Evolutionary conservation across 2,888 invertebrate genomes (phyloP).

Genomic region (Caenorhabditis drosophilae): DNA sequence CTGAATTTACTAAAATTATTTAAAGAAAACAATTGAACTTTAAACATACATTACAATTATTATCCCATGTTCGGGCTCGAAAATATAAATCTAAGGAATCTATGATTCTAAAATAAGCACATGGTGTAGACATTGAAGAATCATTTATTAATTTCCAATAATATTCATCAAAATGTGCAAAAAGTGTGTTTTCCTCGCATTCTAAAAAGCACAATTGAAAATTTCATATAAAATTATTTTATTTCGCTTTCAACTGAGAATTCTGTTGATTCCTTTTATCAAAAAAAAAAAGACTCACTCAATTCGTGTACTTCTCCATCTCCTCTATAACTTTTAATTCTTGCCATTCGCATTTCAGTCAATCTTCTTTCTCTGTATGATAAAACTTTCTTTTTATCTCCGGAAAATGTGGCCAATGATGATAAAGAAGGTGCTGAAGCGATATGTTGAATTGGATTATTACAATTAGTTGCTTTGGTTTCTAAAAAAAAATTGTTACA

Average conservation of each 20-base stretch:
- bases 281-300: constrained; percentile 14
- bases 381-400: not conserved
- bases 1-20: constrained; percentile 12
- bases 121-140: not conserved
- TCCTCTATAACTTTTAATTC: constrained; percentile 28
- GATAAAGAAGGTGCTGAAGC: no score
- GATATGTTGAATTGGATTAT: no score
- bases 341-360: constrained; percentile 12
- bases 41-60: constrained; percentile 25
- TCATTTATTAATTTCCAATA: constrained; percentile 19
- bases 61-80: constrained; percentile 36
- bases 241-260: not conserved
- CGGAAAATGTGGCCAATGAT: not conserved
- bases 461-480: no score
- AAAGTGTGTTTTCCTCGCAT: constrained; percentile 23
- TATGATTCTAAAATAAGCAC: constrained; percentile 20
- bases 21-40: not conserved
- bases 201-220: no score
- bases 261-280: not conserved
- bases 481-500: no score
- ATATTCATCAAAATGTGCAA: constrained; percentile 9
- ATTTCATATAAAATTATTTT: no score
- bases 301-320: constrained; percentile 21
- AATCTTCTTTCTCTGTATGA: constrained; percentile 22
- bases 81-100: constrained; percentile 31